Conservation (phyloP, 37 sponge, comb jelly and placozoan genomes). For the Oopsacas minuta region DNA sequence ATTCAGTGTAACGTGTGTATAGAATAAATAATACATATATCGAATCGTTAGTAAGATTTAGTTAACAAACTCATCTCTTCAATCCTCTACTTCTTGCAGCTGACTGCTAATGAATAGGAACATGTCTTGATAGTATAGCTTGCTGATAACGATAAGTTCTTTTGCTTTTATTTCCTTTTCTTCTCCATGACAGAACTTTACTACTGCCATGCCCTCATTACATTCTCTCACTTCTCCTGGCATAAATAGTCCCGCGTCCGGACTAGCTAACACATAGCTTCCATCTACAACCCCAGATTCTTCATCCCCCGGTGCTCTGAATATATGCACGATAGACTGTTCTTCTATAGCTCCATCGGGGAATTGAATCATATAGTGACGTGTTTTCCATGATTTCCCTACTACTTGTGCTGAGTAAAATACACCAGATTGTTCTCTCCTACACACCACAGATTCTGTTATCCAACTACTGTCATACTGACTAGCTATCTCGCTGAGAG, state of each 20-base stretch:
- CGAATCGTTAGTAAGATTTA: not conserved
- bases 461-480: not conserved
- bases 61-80: not conserved
- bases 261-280: not conserved
- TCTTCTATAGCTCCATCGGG: not conserved
- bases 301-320: not conserved
- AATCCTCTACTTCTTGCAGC: not conserved
- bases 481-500: not conserved
- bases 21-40: not conserved
- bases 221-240: not conserved
- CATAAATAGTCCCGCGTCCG: not conserved
- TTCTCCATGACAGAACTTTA: slow-evolving; percentile 13
- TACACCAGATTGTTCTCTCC: not conserved
- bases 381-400: slow-evolving; percentile 1
- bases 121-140: not conserved
- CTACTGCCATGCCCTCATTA: not conserved
- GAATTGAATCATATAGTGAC: not conserved
- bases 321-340: not conserved
- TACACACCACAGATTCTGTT: not conserved
- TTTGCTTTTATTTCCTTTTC: not conserved
- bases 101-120: not conserved
- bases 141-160: slow-evolving; percentile 4
- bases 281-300: not conserved
- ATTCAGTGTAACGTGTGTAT: not conserved
- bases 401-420: not conserved